These are phyloP conservation scores for Larimichthys crocea DNA, from an alignment of 2,113 vertebrate genomes.

Conservation along the genomic window DNA sequence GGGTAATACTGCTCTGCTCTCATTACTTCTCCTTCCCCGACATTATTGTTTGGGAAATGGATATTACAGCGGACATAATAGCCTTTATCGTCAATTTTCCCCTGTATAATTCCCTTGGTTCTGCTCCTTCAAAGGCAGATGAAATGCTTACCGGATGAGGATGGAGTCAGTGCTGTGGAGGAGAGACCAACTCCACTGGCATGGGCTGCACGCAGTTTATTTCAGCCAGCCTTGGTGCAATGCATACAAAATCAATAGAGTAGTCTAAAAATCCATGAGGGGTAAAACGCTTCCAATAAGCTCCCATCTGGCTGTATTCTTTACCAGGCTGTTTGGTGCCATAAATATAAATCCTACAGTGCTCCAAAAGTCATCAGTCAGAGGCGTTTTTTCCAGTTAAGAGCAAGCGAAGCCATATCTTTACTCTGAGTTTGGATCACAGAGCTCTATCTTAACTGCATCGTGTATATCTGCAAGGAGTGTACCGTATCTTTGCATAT, in stretches of 20 bases:
- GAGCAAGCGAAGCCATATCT: background rate
- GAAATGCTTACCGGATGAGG: slow-evolving; percentile 53
- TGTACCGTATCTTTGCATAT: background rate
- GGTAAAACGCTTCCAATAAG: slow-evolving; percentile 61
- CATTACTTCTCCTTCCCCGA: slow-evolving; percentile 67
- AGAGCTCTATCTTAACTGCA: background rate
- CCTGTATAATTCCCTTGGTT: slow-evolving; percentile 67
- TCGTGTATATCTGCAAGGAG: background rate
- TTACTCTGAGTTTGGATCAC: slow-evolving; percentile 13
- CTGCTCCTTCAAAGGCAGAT: slow-evolving; percentile 69
- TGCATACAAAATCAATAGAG: slow-evolving; percentile 65
- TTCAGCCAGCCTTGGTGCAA: slow-evolving; percentile 44
- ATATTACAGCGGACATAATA: slow-evolving; percentile 75
- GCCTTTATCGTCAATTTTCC: slow-evolving; percentile 72
- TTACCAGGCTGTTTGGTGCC: slow-evolving; percentile 30
- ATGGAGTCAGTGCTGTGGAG: slow-evolving; percentile 19
- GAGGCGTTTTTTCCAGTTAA: slow-evolving; percentile 17
- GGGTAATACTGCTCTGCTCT: slow-evolving; percentile 70
- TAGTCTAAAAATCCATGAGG: slow-evolving; percentile 57
- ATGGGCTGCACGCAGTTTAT: slow-evolving; percentile 41
- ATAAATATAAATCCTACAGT: slow-evolving; percentile 33
- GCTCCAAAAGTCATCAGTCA: slow-evolving; percentile 15
- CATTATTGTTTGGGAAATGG: slow-evolving; percentile 78
- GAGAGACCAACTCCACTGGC: slow-evolving; percentile 20
- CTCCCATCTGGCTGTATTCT: slow-evolving; percentile 48